Evolutionary conservation across 2,888 invertebrate genomes (phyloP), one percentile per base, ranked within the genome.

Genomic region (Tiliacea citrago): DNA sequence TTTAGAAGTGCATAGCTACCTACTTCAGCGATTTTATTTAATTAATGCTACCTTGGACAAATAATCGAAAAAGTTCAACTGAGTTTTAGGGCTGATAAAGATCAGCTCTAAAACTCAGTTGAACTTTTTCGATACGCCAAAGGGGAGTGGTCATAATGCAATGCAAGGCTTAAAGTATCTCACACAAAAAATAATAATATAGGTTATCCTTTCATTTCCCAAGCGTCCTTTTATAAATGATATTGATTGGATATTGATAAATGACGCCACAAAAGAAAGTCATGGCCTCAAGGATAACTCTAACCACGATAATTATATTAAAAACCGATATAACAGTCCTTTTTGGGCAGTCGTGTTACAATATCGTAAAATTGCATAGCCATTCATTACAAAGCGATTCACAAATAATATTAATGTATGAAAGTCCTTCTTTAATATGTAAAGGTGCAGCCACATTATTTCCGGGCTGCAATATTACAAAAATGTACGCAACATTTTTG

Each of bases 401-500:
- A 42, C 21, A 24, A 81, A 45, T 53, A 71, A 45, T 53, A 71
- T 61, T 68, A 49, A 79, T 68, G n/a, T 58, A 66, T 55, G n/a
- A 68, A 71, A 68, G 53, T 57, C 18, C 55, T 68, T 77, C 49
- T 72, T 61, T 3, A 81, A 70, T 68, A 81, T 72, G 42, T 81
- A 57, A 81, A 67, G 76, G 62, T 55, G 62, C 71, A 58, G 58
- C 6, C 57, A 68, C 72, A 70, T 76, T 68, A 77, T 73, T 57
- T 76, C 51, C 62, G 57, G 39, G 0, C 24, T n/a, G 57, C 47
- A n/a, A 75, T 60, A 67, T 51, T 67, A 51, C 55, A 61, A 75
- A 75, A 77, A 83, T 62, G 24, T 45, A 47, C 39, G 65, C 65
- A 68, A 70, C 70, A 65, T 70, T 73, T n/a, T 68, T 73, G 58